Base-by-base conservation (phyloP, 2,888 invertebrate species). In the Drosophila phalerata region DNA sequence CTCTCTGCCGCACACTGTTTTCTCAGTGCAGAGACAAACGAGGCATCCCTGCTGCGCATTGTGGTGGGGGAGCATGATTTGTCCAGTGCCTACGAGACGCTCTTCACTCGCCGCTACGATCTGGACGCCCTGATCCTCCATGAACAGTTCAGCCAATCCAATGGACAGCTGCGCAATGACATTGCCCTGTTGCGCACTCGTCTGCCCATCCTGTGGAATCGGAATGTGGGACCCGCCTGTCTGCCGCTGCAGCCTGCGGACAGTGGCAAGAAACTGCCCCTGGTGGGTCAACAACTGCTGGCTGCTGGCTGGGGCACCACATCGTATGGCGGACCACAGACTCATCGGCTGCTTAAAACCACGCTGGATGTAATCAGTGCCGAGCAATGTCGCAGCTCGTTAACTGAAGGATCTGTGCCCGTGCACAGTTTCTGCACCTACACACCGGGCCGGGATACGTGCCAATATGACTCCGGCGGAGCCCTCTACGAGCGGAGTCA, bases 181-280 rank as follows among this genome's bases (percentile, higher is more conserved):
- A 93, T 95, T 60, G 94, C 94, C 0, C 38, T 95, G 5, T 70
- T 95, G 0, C 91, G 91, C 68, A 93, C 94, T 0, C 74, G 72
- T 2, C 79, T 79, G 0, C 58, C 75, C 0, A 94, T 95, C 1
- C 61, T 63, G 6, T 95, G 93, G 88, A 94, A 91, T 69, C 86
- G 92, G 0, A 90, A 92, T 53, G 94, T 95, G 6, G 94, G 94
- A 0, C 95, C 95, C 0, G 94, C 93, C 32, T 95, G 95, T 78
- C 90, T 95, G 49, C 95, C 95, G 0, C 82, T 91, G 57, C 85
- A 86, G 5, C 69, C 79, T 0, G 48, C 66, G 0, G 58, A 6
- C 0, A 61, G 47, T 43, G 78, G 74, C 3, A 58, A 49, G 0
- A 82, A 72, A 2, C 10, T 76, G 25, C 84, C 88, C 2, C 69